Conservation (phyloP, 37 sponge, comb jelly and placozoan species). For the Axinella damicornis region DNA sequence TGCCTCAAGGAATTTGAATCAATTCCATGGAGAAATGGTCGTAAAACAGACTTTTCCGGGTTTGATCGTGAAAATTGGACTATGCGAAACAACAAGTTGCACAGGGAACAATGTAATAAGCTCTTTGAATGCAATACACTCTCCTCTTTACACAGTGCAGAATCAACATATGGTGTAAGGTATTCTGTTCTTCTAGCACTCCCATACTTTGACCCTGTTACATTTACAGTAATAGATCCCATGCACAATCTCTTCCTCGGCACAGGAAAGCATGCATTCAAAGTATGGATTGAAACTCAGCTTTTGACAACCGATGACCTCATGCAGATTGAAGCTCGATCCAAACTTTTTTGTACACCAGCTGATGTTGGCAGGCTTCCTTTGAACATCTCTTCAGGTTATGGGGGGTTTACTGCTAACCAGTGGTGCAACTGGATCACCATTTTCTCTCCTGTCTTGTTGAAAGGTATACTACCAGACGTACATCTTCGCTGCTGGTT, state of each 20-base stretch:
- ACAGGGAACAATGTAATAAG: conserved; percentile 3
- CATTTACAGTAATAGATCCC: conserved; percentile 35
- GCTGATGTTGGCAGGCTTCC: conserved; percentile 45
- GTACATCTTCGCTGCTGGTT: conserved; percentile 51
- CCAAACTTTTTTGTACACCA: conserved; percentile 27
- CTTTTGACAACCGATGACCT: not conserved
- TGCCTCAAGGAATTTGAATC: conserved; percentile 24
- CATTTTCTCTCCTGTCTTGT: conserved; percentile 10
- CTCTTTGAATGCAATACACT: conserved; percentile 12
- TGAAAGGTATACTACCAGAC: conserved; percentile 29
- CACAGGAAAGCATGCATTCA: conserved; percentile 42
- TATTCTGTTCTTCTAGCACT: conserved; percentile 34
- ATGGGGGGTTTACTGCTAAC: conserved; percentile 60
- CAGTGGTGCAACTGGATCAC: conserved; percentile 67
- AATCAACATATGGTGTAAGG: conserved; percentile 26
- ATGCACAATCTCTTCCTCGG: conserved; percentile 67
- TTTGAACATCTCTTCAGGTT: conserved; percentile 41
- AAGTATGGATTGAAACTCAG: conserved; percentile 23
- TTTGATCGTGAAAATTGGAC: conserved; percentile 32
- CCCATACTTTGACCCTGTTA: conserved; percentile 39
- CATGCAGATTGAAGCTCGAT: conserved; percentile 18
- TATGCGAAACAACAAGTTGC: conserved; percentile 13
- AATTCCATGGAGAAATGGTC: not conserved
- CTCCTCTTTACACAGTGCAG: not conserved
- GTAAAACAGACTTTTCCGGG: conserved; percentile 32